These are phyloP conservation scores for Cerastis leucographa DNA, from an alignment of 2,888 invertebrate species.

Conservation along the genomic window DNA sequence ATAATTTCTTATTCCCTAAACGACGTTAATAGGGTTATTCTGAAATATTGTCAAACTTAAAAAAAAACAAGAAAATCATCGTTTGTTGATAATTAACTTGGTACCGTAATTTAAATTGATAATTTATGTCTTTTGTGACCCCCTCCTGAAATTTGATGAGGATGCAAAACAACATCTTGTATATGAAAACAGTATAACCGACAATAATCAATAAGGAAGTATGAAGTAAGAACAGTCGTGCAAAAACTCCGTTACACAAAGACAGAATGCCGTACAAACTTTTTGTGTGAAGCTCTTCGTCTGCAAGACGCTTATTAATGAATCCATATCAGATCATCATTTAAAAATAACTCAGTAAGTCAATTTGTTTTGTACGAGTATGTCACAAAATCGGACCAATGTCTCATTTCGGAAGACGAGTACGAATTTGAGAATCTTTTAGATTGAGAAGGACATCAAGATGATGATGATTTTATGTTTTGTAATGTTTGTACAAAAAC, in stretches of 20 bases:
- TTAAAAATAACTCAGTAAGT: conserved; percentile 16
- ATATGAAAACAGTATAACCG: too few species aligned
- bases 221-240: background rate
- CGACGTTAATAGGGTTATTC: too few species aligned
- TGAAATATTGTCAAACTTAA: too few species aligned
- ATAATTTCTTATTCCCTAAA: too few species aligned
- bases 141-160: too few species aligned
- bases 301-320: background rate
- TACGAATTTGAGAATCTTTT: background rate
- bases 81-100: too few species aligned
- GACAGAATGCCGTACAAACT: background rate
- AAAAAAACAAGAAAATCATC: too few species aligned
- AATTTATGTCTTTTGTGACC: too few species aligned
- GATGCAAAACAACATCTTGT: too few species aligned
- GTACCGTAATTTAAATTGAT: too few species aligned
- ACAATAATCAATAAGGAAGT: background rate
- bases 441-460: background rate
- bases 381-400: background rate
- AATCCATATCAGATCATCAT: conserved; percentile 5
- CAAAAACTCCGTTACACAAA: conserved; percentile 13
- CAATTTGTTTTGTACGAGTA: background rate
- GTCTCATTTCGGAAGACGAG: background rate
- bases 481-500: too few species aligned
- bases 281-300: conserved; percentile 4
- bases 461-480: too few species aligned